Conservation (phyloP, 2,113 vertebrate species). For the Trachemys scripta region DNA sequence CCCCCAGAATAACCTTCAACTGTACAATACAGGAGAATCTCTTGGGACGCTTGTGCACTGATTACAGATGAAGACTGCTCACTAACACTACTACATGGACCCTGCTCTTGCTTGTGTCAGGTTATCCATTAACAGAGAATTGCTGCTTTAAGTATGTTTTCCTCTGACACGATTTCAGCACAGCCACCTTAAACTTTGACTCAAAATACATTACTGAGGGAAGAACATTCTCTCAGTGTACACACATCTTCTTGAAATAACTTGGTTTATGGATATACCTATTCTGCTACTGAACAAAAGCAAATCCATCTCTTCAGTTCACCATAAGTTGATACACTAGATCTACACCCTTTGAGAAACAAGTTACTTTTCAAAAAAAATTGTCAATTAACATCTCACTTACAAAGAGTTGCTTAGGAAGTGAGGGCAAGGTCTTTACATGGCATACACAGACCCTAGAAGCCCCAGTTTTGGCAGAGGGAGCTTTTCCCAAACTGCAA, state of each 20-base stretch:
- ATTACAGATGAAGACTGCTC: neutral
- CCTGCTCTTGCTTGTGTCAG: neutral
- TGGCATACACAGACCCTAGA: neutral
- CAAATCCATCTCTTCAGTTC: neutral
- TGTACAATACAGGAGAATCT: neutral
- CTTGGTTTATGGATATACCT: neutral
- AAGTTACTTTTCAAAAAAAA: neutral
- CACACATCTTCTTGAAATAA: neutral
- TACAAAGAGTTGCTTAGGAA: neutral
- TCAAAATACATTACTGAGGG: no score
- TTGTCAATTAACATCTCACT: neutral
- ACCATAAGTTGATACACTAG: neutral
- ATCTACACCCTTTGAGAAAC: neutral
- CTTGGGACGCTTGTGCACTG: neutral
- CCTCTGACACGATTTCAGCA: neutral
- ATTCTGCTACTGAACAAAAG: neutral
- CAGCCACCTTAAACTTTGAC: neutral
- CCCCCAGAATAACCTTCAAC: no score
- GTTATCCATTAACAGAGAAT: no score
- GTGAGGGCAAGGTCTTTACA: neutral
- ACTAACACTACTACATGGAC: no score
- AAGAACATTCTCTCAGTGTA: neutral
- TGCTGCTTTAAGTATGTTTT: neutral
- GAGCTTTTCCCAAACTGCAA: neutral
- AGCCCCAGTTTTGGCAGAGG: neutral